Evolutionary conservation across 1,140 invertebrate species (phyloP).

Genomic region (Drosophila paulistorum): DNA sequence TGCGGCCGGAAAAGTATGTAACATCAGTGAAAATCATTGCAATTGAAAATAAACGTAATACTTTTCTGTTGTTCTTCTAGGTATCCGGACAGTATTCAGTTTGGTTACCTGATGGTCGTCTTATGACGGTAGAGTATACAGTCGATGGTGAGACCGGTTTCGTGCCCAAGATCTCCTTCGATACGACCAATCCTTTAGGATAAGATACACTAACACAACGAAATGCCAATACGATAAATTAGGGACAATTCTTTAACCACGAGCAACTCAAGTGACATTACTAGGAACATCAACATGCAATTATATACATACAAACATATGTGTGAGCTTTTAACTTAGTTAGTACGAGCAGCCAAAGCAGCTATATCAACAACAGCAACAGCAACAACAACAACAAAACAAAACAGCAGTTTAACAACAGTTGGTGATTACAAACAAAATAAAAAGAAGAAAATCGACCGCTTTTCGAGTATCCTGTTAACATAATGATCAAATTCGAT

Average conservation of each 20-base stretch:
- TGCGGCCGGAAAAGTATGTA: slow-evolving; percentile 84
- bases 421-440: background rate
- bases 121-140: slow-evolving; percentile 88
- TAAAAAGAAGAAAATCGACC: too few species aligned
- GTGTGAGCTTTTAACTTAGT: slow-evolving; percentile 20
- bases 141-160: slow-evolving; percentile 88
- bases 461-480: background rate
- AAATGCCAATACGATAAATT: slow-evolving; percentile 17
- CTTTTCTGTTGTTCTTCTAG: slow-evolving; percentile 14
- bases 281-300: background rate
- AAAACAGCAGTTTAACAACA: slow-evolving; percentile 6
- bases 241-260: slow-evolving; percentile 7
- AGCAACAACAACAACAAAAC: slow-evolving; percentile 5
- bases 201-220: slow-evolving; percentile 22
- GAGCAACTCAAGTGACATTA: slow-evolving; percentile 19
- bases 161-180: slow-evolving; percentile 87
- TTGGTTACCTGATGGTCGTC: slow-evolving; percentile 86
- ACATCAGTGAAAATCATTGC: background rate
- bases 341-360: slow-evolving; percentile 16
- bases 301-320: background rate
- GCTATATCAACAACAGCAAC: background rate
- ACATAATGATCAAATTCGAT: background rate
- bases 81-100: slow-evolving; percentile 86
- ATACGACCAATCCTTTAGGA: slow-evolving; percentile 85
- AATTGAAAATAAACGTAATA: background rate